Conservation (phyloP, 2,113 vertebrate species). For the Actenoides lindsayi region DNA sequence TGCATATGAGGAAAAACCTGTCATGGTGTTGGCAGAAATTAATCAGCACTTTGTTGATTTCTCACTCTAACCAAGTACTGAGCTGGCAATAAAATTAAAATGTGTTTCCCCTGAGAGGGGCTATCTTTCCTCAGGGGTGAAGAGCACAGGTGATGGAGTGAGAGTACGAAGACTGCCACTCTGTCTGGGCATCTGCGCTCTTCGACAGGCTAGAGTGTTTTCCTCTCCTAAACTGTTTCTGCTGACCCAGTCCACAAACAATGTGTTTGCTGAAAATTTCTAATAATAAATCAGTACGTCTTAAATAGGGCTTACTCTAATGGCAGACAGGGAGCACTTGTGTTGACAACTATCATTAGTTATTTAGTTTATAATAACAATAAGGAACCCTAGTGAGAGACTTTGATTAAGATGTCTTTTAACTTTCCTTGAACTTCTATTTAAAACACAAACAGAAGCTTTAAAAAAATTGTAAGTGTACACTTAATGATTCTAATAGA, state of each 20-base stretch:
- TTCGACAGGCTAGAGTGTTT: fast-evolving
- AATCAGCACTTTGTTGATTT: background rate
- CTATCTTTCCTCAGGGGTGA: background rate
- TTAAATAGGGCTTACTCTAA: background rate
- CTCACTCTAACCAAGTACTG: background rate
- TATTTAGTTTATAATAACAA: background rate
- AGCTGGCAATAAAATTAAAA: background rate
- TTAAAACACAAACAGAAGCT: background rate
- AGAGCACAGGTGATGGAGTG: background rate
- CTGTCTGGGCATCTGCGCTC: background rate
- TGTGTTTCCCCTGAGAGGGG: background rate
- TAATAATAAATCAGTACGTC: background rate
- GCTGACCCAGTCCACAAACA: background rate
- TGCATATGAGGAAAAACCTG: background rate
- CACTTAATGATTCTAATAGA: background rate
- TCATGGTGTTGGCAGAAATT: background rate
- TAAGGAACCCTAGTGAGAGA: background rate
- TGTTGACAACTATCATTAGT: background rate
- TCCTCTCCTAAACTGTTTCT: background rate
- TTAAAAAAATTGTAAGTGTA: background rate
- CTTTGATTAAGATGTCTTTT: background rate
- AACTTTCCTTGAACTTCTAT: background rate
- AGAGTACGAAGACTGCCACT: fast-evolving
- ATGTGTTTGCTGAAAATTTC: background rate
- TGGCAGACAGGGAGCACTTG: background rate